Evolutionary conservation across 2,797 vertebrate genomes (phyloP).

Genomic region (Rhinella marina): DNA sequence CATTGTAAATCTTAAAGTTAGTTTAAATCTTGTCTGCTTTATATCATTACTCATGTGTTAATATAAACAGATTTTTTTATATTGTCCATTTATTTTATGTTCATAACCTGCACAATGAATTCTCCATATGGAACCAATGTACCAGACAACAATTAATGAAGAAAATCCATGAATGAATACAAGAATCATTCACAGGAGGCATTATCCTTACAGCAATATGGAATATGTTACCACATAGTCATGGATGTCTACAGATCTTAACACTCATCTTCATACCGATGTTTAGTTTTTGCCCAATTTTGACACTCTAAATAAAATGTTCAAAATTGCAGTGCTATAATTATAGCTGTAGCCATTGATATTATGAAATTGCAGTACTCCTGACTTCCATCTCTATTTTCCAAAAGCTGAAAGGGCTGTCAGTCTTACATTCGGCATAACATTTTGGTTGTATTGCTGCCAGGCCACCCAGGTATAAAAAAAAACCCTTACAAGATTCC

Average conservation of each 20-base stretch:
- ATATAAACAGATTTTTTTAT: no score
- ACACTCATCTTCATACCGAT: not conserved
- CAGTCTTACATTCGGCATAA: constrained; percentile 38
- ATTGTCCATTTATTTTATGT: no score
- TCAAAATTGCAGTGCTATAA: not conserved
- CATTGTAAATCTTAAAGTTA: no score
- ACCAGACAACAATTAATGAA: no score
- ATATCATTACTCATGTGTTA: no score
- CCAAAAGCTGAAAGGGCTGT: constrained; percentile 11
- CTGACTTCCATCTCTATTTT: constrained; percentile 25
- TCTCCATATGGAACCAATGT: no score
- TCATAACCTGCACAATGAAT: no score
- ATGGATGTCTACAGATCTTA: not conserved
- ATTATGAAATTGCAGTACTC: not conserved
- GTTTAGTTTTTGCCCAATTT: not conserved
- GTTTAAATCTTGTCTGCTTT: no score
- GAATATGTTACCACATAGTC: not conserved
- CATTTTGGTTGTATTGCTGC: constrained; percentile 49
- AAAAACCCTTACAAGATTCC: constrained; percentile 38
- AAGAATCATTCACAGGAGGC: no score
- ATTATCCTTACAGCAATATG: no score
- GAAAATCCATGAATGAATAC: no score
- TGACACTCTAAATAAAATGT: not conserved
- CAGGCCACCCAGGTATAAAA: constrained; percentile 54
- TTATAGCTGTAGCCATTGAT: not conserved